Evolutionary conservation across 2,113 vertebrate genomes (phyloP).

Genomic region (Tachycineta bicolor): DNA sequence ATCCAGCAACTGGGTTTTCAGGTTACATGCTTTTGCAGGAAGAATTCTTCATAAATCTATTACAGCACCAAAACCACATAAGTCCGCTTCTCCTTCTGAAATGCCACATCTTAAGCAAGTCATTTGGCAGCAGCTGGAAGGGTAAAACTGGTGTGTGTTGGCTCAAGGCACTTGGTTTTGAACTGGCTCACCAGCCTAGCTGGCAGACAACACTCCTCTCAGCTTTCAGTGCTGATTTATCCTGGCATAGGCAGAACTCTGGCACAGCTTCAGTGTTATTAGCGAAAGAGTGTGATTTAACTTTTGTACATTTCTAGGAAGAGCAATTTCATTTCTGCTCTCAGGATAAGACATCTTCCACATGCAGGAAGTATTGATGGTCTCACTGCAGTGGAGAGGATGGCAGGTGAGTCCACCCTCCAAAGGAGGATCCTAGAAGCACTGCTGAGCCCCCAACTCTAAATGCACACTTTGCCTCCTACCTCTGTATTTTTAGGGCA

Average conservation of each 20-base stretch:
- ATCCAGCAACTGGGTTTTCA: not conserved
- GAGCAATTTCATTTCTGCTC: not conserved
- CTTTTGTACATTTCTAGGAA: not conserved
- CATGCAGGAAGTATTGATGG: not conserved
- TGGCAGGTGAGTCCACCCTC: not conserved
- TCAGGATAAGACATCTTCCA: not conserved
- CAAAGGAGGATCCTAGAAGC: rapidly evolving
- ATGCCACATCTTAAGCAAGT: slow-evolving; percentile 25
- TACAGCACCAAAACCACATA: not conserved
- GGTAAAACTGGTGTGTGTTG: not conserved
- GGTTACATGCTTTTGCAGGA: not conserved
- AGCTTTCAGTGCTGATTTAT: not conserved
- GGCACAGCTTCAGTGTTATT: not conserved
- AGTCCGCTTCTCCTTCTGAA: not conserved
- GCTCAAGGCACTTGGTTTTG: not conserved
- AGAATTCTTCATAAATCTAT: not conserved
- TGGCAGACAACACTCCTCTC: not conserved
- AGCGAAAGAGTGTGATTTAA: rapidly evolving
- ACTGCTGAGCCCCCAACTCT: not conserved
- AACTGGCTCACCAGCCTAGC: not conserved
- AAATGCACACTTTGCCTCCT: not conserved
- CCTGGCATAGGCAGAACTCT: not conserved
- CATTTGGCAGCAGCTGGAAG: not conserved
- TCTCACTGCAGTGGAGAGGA: not conserved
- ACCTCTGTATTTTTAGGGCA: not conserved